Evolutionary conservation across 2,888 invertebrate genomes (phyloP).

Genomic region (Hirtodrosophila alboralis): DNA sequence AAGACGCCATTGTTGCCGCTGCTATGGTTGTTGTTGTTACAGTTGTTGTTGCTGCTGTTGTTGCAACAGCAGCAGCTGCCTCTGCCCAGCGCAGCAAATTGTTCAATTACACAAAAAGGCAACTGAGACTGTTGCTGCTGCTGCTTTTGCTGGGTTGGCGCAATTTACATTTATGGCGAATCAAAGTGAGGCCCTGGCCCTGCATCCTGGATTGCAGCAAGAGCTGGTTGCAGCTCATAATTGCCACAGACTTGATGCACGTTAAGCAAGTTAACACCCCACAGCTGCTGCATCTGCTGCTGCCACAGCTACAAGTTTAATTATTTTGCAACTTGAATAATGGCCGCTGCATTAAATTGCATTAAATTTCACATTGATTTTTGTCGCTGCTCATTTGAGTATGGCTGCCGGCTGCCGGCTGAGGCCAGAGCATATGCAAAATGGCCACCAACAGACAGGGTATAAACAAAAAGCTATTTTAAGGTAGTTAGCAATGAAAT

Average conservation of each 20-base stretch:
- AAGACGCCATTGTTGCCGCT: constrained; percentile 46
- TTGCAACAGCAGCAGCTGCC: constrained; percentile 47
- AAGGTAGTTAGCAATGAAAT: constrained; percentile 7
- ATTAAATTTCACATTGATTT: constrained; percentile 67
- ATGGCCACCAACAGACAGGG: constrained; percentile 55
- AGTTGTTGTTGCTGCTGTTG: constrained; percentile 22
- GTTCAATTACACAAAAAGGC: constrained; percentile 73
- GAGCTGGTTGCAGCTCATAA: constrained; percentile 55
- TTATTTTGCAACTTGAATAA: constrained; percentile 69
- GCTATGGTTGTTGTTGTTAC: constrained; percentile 19
- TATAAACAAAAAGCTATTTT: neutral
- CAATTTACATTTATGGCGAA: constrained; percentile 77
- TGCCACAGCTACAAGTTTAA: constrained; percentile 43
- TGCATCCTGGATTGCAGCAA: constrained; percentile 32
- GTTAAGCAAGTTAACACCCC: constrained; percentile 78
- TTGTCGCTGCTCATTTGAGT: constrained; percentile 43
- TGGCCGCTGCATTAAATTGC: constrained; percentile 71
- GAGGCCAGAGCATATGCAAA: constrained; percentile 37
- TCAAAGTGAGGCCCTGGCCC: constrained; percentile 60
- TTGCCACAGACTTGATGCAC: constrained; percentile 72
- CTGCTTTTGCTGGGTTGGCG: constrained; percentile 14
- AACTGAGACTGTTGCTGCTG: constrained; percentile 30
- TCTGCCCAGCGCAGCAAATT: constrained; percentile 70
- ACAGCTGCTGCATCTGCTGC: constrained; percentile 53
- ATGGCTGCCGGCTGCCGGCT: constrained; percentile 33